Percentiles rank a stretch among this genome's conserved stretches.
Evolutionary conservation across 2,797 vertebrate species (phyloP).

Genomic region (Xerus rutilus): DNA sequence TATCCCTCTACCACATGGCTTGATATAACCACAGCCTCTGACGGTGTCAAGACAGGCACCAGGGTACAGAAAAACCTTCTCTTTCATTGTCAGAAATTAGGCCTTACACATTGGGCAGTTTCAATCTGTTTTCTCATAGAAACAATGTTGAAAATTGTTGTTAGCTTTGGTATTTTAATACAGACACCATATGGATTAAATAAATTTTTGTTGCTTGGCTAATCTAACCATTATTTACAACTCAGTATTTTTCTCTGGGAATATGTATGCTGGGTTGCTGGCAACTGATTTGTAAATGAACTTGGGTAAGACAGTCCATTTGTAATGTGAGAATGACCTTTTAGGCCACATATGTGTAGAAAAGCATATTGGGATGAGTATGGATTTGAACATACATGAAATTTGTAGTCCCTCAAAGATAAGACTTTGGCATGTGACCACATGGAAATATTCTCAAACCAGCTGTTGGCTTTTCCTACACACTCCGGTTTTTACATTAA

Average conservation of each 20-base stretch:
- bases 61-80: not conserved
- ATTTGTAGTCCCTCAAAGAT: not conserved
- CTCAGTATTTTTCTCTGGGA: conserved; percentile 13
- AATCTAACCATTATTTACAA: conserved; percentile 29
- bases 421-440: not conserved
- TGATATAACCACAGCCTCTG: not conserved
- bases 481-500: conserved; percentile 5
- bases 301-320: not conserved
- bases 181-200: not conserved
- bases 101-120: not conserved
- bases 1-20: fast-evolving
- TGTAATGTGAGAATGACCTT: not conserved
- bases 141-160: not conserved
- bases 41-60: fast-evolving
- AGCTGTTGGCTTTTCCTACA: conserved; percentile 30
- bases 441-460: not conserved
- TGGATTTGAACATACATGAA: not conserved
- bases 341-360: not conserved
- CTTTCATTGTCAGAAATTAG: not conserved
- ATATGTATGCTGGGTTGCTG: not conserved
- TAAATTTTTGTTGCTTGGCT: not conserved
- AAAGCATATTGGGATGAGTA: not conserved
- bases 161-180: not conserved
- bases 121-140: not conserved
- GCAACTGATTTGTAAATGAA: conserved; percentile 10